Base-by-base conservation (phyloP, 2,113 vertebrate species). In the Trachemys scripta region DNA sequence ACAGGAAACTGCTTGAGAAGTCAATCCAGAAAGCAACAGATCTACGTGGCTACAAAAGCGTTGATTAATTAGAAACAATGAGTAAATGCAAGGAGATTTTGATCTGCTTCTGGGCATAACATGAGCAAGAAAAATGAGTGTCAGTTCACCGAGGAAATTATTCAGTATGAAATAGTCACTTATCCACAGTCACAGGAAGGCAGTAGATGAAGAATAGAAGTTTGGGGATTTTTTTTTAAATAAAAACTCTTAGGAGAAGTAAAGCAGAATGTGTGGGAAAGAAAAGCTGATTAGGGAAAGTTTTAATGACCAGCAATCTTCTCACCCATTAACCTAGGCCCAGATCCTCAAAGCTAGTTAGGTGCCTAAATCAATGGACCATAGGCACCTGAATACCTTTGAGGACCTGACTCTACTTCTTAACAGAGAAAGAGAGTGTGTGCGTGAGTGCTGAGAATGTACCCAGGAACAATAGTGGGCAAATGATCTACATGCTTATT, bases 91-190 rank as follows among this genome's bases (percentile, higher is more conserved):
- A 78, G 92, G 92, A 97, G 96, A 92, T 80, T 10, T 24, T 88
- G 91, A 82, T 35, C 91, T 56, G 85, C 83, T 94, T 47, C 42
- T 25, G 42, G 90, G 56, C 85, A 90, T 69, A 79, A 47, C 80
- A 93, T 49, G 85, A 91, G 81, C 75, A 95, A 92, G 89, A 94
- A 95, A 93, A 96, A 96, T 35, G 79, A 93, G 91, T 59, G 87
- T 95, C 93, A 95, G 93, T 97, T 96, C 89, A 80, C 2, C 0
- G 53, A 97, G 92, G 94, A 97, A 96, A 97, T 96, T 85, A 96
- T 97, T 97, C 92, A 85, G 87, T 89, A 91, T 81, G 95, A 96
- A 97, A 90, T 95, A 82, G 80, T 91, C 87, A 79, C 75, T 94
- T 75, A 94, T 84, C 19, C 92, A 81, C 89, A 96, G 93, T 95